A percentile compares a stretch with the other conserved stretches of the same genome.
Evolutionary conservation across 1,140 invertebrate genomes (phyloP).

Genomic region (Ctenoplectra terminalis): DNA sequence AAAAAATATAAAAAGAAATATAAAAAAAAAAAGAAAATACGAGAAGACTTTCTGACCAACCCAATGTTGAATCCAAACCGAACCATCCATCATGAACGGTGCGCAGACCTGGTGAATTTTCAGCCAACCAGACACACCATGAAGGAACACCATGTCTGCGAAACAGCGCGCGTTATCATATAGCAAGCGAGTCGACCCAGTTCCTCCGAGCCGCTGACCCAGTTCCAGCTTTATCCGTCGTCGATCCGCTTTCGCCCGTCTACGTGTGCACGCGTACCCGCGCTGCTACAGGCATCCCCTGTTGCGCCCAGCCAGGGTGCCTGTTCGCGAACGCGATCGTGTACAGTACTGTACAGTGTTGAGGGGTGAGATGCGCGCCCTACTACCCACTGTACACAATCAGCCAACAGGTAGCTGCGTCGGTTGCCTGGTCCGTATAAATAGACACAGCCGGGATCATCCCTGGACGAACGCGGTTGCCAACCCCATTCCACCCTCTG

Average conservation of each 20-base stretch:
- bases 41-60: too few species aligned
- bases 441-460: constrained; percentile 79
- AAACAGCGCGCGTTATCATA: constrained; percentile 21
- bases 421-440: constrained; percentile 76
- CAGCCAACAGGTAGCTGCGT: constrained; percentile 79
- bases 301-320: constrained; percentile 23
- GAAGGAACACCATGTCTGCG: background rate
- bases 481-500: background rate
- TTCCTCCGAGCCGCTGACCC: constrained; percentile 54
- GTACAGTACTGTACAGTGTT: background rate
- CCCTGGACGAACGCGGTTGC: constrained; percentile 73
- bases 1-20: too few species aligned
- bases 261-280: constrained; percentile 29
- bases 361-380: constrained; percentile 32
- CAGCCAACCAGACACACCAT: background rate
- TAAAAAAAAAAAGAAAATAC: too few species aligned
- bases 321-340: background rate
- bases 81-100: too few species aligned
- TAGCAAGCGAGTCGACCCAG: constrained; percentile 66
- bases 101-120: background rate
- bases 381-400: constrained; percentile 38
- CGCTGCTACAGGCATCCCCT: constrained; percentile 35
- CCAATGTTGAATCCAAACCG: too few species aligned
- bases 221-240: constrained; percentile 48
- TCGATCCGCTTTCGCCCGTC: constrained; percentile 33